Evolutionary conservation across 2,888 invertebrate species (phyloP).

Genomic region (Hermaeophaga mercurialis): DNA sequence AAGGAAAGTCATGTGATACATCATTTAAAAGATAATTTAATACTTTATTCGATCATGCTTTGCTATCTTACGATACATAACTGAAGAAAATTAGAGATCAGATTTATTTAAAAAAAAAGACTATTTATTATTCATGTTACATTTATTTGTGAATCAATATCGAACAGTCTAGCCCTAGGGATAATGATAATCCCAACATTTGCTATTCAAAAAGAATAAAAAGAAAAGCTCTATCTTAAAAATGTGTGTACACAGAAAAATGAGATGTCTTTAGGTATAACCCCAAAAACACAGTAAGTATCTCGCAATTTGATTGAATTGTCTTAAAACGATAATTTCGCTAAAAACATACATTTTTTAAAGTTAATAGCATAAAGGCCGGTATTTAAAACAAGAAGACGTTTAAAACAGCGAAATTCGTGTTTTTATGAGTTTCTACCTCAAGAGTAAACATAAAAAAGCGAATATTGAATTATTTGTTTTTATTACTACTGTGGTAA

Average conservation of each 20-base stretch:
- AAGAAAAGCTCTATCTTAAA: constrained; percentile 32
- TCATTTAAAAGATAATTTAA: too few relatives aligned
- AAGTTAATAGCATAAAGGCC: too few relatives aligned
- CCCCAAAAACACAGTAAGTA: constrained; percentile 1
- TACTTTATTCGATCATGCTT: too few relatives aligned
- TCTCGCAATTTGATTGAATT: too few relatives aligned
- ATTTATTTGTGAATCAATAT: constrained; percentile 40
- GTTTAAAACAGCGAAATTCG: too few relatives aligned
- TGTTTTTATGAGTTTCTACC: constrained; percentile 1
- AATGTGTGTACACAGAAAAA: constrained; percentile 24
- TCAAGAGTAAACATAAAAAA: constrained; percentile 29
- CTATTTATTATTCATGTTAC: constrained; percentile 26
- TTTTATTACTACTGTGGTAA: constrained; percentile 56
- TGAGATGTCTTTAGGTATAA: constrained; percentile 4
- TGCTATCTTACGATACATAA: too few relatives aligned
- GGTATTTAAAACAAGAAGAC: too few relatives aligned
- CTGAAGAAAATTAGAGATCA: too few relatives aligned
- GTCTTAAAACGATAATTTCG: too few relatives aligned
- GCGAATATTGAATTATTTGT: constrained; percentile 42
- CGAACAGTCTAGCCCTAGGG: constrained; percentile 41
- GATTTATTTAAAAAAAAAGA: too few relatives aligned
- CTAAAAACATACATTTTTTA: too few relatives aligned
- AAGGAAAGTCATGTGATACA: too few relatives aligned
- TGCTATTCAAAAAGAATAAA: constrained; percentile 33
- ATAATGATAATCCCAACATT: constrained; percentile 38